phyloP scores from a whole-genome alignment of 1,140 invertebrate genomes.

The Limonius californicus region DNA sequence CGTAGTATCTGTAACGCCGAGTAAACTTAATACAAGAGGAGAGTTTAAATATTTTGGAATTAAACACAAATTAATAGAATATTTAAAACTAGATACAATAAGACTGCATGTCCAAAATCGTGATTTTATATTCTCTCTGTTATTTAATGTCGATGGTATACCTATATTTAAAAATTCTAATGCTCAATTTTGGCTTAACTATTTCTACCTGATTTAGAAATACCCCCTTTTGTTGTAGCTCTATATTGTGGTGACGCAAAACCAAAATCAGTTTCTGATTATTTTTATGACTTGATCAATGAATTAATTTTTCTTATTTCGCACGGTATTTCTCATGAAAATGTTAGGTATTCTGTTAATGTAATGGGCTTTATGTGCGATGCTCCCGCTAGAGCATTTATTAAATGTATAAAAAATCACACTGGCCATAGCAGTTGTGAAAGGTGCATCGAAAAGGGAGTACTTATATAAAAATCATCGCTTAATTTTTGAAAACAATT shows the following conservation, averaged over 20 bases:
- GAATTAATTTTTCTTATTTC: background rate
- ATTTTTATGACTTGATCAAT: background rate
- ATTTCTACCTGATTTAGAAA: background rate
- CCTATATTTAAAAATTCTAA: constrained; percentile 4
- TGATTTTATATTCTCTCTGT: background rate
- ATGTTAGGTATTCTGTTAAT: background rate
- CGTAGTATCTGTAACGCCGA: background rate
- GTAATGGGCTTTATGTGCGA: background rate
- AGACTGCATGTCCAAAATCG: too few relatives aligned
- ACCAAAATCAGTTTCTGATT: background rate
- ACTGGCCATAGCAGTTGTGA: background rate
- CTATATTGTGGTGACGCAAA: background rate
- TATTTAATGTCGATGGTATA: constrained; percentile 6
- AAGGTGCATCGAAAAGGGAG: background rate
- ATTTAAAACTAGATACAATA: too few relatives aligned
- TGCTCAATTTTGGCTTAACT: background rate
- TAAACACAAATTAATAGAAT: too few relatives aligned
- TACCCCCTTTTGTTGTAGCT: background rate
- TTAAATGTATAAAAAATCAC: constrained; percentile 6
- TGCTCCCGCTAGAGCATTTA: background rate
- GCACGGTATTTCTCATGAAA: background rate
- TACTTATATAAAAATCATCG: background rate
- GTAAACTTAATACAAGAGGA: background rate
- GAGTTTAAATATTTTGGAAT: too few relatives aligned
- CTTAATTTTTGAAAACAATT: background rate